Conservation (phyloP, 2,888 invertebrate genomes). For the Heliconius erato region DNA sequence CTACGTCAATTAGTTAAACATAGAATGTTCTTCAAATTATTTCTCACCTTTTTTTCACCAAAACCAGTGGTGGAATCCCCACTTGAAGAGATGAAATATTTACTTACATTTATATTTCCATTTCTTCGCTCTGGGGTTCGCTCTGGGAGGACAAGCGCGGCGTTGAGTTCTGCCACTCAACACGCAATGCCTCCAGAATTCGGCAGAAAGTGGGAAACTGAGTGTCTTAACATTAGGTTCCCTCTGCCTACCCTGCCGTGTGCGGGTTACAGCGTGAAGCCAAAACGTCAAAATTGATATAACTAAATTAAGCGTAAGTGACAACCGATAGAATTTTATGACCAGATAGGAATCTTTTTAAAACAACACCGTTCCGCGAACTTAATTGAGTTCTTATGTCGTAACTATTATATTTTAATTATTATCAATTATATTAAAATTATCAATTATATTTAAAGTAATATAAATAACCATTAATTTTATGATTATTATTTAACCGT, state of each 20-base stretch:
- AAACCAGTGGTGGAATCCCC: too few species aligned
- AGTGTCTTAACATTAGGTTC: too few species aligned
- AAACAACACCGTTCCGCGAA: conserved; percentile 37
- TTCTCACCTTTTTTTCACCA: conserved; percentile 9
- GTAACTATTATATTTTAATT: conserved; percentile 41
- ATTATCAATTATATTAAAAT: conserved; percentile 14
- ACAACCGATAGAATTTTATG: conserved; percentile 39
- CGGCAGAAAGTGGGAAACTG: too few species aligned
- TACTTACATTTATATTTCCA: too few species aligned
- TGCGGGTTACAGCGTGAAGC: too few species aligned
- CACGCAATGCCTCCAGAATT: too few species aligned
- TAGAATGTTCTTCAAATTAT: conserved; percentile 55
- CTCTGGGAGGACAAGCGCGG: too few species aligned
- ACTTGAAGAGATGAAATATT: too few species aligned
- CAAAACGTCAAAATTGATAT: conserved; percentile 20
- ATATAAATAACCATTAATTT: not conserved
- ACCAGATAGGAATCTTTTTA: conserved; percentile 33
- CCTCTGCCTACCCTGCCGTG: too few species aligned
- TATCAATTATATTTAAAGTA: not conserved
- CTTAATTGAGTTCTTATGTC: conserved; percentile 51
- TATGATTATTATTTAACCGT: not conserved
- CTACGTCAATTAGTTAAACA: not conserved
- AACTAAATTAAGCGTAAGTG: conserved; percentile 33
- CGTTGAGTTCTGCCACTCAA: too few species aligned
- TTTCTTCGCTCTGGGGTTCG: too few species aligned